phyloP scores from a whole-genome alignment of 2,888 invertebrate genomes.

The Drosophila maculinotata region DNA sequence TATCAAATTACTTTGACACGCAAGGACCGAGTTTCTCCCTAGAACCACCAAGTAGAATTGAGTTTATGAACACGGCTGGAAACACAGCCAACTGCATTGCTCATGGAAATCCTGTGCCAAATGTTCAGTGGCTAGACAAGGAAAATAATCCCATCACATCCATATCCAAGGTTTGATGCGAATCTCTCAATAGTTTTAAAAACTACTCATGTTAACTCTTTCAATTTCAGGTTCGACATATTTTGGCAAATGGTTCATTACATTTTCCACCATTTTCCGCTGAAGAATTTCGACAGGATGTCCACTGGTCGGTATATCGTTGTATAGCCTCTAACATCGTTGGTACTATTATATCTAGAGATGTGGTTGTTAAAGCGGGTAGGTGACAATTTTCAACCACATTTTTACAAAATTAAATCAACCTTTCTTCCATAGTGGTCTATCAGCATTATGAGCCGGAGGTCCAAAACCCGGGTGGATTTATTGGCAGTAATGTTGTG shows the following conservation, averaged over 20 bases:
- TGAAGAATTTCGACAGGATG: constrained; percentile 87
- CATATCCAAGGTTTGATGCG: constrained; percentile 85
- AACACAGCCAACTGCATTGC: constrained; percentile 86
- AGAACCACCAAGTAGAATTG: constrained; percentile 86
- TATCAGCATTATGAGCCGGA: constrained; percentile 87
- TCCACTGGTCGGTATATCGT: constrained; percentile 87
- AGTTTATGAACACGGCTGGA: constrained; percentile 87
- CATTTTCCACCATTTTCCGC: constrained; percentile 87
- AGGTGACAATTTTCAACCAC: constrained; percentile 7
- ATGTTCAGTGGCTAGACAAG: constrained; percentile 86
- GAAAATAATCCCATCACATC: constrained; percentile 86
- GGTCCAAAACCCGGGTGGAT: constrained; percentile 87
- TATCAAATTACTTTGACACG: constrained; percentile 86
- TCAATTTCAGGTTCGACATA: constrained; percentile 86
- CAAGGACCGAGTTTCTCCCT: constrained; percentile 86
- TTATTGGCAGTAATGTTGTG: constrained; percentile 86
- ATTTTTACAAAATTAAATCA: neutral
- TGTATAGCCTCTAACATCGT: constrained; percentile 86
- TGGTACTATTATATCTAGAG: constrained; percentile 86
- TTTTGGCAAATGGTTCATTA: constrained; percentile 86
- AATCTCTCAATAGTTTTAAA: no score
- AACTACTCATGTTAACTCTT: no score
- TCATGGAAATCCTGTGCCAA: constrained; percentile 86
- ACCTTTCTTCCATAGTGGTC: constrained; percentile 84
- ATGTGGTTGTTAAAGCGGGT: constrained; percentile 86